Evolutionary conservation across 2,888 invertebrate species (phyloP).

Genomic region (Teleogryllus oceanicus): DNA sequence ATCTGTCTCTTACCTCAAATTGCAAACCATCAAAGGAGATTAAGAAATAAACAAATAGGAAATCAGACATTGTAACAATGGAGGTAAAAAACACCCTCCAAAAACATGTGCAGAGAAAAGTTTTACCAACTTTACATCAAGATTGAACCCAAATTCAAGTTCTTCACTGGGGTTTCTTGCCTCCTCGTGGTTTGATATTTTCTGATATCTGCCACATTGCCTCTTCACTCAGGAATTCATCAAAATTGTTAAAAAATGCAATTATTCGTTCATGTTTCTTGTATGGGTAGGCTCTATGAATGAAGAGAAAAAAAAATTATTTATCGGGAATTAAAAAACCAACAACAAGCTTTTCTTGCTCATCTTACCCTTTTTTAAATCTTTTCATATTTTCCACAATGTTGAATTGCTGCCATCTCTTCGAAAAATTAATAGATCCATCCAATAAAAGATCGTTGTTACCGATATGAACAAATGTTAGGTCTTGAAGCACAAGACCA

Average conservation of each 20-base stretch:
- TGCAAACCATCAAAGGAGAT: no score
- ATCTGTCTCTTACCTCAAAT: no score
- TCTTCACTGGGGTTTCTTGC: constrained; percentile 33
- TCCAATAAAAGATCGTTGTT: constrained; percentile 87
- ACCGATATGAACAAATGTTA: constrained; percentile 98
- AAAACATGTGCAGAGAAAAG: no score
- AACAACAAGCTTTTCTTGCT: no score
- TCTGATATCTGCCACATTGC: constrained; percentile 98
- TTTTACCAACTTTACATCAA: no score
- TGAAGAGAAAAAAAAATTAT: constrained; percentile 25
- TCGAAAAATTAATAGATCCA: constrained; percentile 89
- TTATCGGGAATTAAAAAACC: no score
- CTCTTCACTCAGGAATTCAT: constrained; percentile 92
- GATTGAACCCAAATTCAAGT: not conserved
- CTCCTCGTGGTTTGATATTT: constrained; percentile 86
- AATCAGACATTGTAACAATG: no score
- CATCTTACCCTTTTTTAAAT: constrained; percentile 88
- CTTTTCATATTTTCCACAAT: constrained; percentile 97
- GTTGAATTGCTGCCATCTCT: constrained; percentile 97
- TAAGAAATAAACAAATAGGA: no score
- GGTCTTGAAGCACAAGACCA: constrained; percentile 94
- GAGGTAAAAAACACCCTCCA: no score
- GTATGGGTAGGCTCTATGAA: constrained; percentile 81
- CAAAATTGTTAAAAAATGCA: constrained; percentile 94
- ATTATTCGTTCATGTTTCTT: constrained; percentile 92